Base-by-base conservation (phyloP, 2,888 invertebrate species). In the Sarcophaga rosellei region DNA sequence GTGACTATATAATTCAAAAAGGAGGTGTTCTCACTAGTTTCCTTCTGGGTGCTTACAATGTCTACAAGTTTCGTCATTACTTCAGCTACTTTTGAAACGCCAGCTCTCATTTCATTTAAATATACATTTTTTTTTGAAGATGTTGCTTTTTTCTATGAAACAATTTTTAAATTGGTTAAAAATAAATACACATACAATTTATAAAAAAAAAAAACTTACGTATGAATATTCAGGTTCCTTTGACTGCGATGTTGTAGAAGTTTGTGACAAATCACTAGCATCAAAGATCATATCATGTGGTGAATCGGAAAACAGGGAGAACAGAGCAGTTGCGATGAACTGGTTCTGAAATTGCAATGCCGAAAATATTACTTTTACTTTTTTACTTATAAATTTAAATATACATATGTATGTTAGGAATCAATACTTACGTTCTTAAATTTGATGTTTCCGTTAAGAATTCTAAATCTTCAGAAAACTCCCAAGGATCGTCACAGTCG, bases 81-180 rank as follows among this genome's bases (percentile, higher is more conserved):
- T 12, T 70, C 70, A 2, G 70, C 25, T 2, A 70, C 25, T 17
- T 70, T 70, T 3, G 70, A 59, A 20, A 70, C 70, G 25, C 17
- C 15, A 25, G 25, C 57, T 57, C 70, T 70, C 70, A 66, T 66
- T 66, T 66, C 20, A n/a, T 66, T 66, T n/a, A 66, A 17, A 45
- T 45, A 66, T 17, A 45, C 12, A 25, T 63, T 63, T 25, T 23
- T 23, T 25, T 25, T 25, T 25, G 25, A 25, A 25, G 25, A 25
- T 25, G 4, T 25, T 25, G 25, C 25, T 25, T 25, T 25, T 25
- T 25, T 4, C 25, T 25, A 25, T 25, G 25, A 25, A 25, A 25
- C 25, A 25, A 25, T 66, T 69, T 45, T 47, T 69, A 47, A 20
- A 4, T 69, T 1, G n/a, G 59, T 59, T 17, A 20, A 59, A 59